These are phyloP conservation scores for Dascillus cervinus DNA, from an alignment of 2,888 invertebrate genomes.

Conservation along the genomic window DNA sequence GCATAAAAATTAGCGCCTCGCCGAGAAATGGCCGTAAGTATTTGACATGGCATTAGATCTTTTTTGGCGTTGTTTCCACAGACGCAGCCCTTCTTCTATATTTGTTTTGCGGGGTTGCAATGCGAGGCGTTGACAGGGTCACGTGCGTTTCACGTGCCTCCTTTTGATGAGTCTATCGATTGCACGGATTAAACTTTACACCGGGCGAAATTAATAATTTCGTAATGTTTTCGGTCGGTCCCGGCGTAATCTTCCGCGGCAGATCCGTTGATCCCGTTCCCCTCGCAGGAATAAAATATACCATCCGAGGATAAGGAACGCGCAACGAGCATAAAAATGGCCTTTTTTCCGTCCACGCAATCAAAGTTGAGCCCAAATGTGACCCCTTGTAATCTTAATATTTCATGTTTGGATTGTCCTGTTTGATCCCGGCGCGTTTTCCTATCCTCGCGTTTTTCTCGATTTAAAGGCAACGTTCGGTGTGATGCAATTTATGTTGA, in stretches of 20 bases:
- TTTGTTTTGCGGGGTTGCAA: too few relatives aligned
- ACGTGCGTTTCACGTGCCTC: constrained; percentile 24
- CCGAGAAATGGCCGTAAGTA: too few relatives aligned
- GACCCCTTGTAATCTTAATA: constrained; percentile 33
- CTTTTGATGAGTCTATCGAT: constrained; percentile 16
- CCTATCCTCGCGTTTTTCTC: too few relatives aligned
- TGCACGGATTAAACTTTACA: constrained; percentile 16
- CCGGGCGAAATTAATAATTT: too few relatives aligned
- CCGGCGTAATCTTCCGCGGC: constrained; percentile 10
- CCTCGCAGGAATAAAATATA: constrained; percentile 20
- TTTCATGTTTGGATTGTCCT: constrained; percentile 25
- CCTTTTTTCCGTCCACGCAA: constrained; percentile 33
- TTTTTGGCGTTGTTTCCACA: too few relatives aligned
- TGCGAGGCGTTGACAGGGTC: constrained; percentile 20
- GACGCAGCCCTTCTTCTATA: too few relatives aligned
- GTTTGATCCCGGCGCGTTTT: constrained; percentile 7
- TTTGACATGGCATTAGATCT: too few relatives aligned
- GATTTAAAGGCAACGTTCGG: too few relatives aligned
- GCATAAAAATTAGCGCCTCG: too few relatives aligned
- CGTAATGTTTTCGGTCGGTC: too few relatives aligned
- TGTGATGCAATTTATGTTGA: too few relatives aligned
- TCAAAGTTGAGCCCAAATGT: constrained; percentile 30
- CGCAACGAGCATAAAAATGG: constrained; percentile 37
- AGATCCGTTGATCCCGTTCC: constrained; percentile 15
- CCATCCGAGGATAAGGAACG: constrained; percentile 24